Conservation (phyloP, 2,888 invertebrate genomes). For the Drosophila birchii region DNA sequence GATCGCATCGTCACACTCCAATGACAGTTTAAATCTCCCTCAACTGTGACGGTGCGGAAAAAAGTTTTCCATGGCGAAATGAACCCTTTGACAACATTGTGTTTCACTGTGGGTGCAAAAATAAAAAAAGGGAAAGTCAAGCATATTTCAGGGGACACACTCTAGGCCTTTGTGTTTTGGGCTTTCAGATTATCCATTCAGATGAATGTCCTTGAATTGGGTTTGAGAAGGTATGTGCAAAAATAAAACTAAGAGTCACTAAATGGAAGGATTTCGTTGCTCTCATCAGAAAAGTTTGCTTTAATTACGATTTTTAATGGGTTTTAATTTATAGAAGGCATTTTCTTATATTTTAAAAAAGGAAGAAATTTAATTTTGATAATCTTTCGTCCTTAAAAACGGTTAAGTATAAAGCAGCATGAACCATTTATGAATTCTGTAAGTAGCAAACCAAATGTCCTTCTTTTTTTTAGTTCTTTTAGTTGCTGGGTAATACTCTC, state of each 20-base stretch:
- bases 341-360: neutral
- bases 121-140: conserved; percentile 35
- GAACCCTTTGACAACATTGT: conserved; percentile 36
- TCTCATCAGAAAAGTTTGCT: neutral
- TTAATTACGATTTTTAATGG: neutral
- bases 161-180: conserved; percentile 3
- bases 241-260: conserved; percentile 6
- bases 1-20: conserved; percentile 25
- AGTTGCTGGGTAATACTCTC: no score
- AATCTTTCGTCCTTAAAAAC: neutral
- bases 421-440: neutral
- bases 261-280: neutral
- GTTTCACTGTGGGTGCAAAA: conserved; percentile 7
- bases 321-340: neutral
- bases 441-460: neutral
- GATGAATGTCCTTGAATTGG: conserved; percentile 23
- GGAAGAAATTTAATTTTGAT: neutral
- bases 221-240: neutral
- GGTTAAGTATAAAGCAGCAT: neutral
- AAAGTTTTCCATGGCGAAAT: conserved; percentile 18
- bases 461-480: no score
- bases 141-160: conserved; percentile 17
- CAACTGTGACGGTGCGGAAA: conserved; percentile 28
- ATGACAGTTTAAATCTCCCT: conserved; percentile 25
- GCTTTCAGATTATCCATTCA: conserved; percentile 4